Base-by-base conservation (phyloP, 2,113 vertebrate species). In the Sarotherodon lohbergeri region DNA sequence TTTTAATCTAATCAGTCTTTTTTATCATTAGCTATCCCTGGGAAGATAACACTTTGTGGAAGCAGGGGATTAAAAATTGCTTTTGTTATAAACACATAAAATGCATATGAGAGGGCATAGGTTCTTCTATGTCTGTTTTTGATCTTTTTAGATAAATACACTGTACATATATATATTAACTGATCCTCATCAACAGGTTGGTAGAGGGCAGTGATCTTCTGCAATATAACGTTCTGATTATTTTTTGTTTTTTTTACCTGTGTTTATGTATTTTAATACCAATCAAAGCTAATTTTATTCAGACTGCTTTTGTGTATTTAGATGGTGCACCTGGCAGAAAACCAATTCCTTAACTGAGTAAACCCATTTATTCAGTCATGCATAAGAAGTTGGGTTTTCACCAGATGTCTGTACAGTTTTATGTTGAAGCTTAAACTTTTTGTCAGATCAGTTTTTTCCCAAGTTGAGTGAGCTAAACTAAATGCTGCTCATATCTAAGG, bases 161-260 rank as follows among this genome's bases (percentile, higher is more conserved):
- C 56, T 92, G 90, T 92, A 86, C 50, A 82, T 89, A 52, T 46
- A 27, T 27, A 27, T 27, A 52, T 54, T 10, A 27, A 81, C 86
- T 89, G 84, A 78, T 90, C 76, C 85, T 93, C 85, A 81, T 94
- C 89, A 88, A 92, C 93, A 87, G 93, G 91, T 80, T 93, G 93
- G 91, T 84, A 54, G 82, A 83, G 91, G 66, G 86, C 79, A 81
- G 73, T 56, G 9, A 13, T 87, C 36, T 81, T 89, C 85, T 90
- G 83, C 85, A 89, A 80, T 92, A 88, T 81, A 9, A 71, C n/a
- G 10, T 66, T 39, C 2, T 66, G 19, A 8, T 66, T 56, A 41
- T 80, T 46, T 19, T 22, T 84, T 24, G 61, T 17, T 10, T 6
- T n/a, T 71, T 32, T 41, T 81, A 32, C 81, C 36, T 81, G 6